Conservation (phyloP, 2,113 vertebrate species). For the Tursiops truncatus region DNA sequence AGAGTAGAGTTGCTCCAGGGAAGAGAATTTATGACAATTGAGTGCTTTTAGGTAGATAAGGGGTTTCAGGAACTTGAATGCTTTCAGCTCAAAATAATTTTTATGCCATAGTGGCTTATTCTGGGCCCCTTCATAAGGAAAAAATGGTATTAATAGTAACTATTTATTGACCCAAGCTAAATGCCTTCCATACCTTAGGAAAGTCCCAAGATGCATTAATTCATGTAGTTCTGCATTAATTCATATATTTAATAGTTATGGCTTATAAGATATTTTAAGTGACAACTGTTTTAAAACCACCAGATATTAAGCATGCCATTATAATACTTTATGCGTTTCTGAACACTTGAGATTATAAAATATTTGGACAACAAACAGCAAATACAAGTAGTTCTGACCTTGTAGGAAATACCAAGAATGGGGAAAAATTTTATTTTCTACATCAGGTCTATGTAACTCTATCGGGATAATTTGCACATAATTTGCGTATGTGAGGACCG, state of each 20-base stretch:
- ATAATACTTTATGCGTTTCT: not conserved
- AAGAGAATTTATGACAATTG: not conserved
- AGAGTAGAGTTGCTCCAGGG: not conserved
- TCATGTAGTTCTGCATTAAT: not conserved
- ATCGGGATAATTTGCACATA: not conserved
- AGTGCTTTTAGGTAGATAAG: not conserved
- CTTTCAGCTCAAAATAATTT: not conserved
- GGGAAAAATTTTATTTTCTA: not conserved
- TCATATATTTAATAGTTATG: slow-evolving; percentile 1
- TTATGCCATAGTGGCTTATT: not conserved
- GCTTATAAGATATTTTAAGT: not conserved
- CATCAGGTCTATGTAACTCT: not conserved
- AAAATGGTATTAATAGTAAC: not conserved
- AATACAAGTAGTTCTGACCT: not conserved
- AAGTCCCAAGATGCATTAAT: not conserved
- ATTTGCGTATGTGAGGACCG: not conserved
- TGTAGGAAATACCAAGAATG: not conserved
- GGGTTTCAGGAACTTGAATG: not conserved
- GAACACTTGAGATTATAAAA: not conserved
- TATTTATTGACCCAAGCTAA: not conserved
- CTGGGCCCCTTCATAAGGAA: not conserved
- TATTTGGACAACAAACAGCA: not conserved
- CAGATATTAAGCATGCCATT: not conserved
- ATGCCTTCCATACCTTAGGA: not conserved
- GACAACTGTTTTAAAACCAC: not conserved